Conservation (phyloP, 30 jellyfish, hydroid and myxozoan species). For the Hydractinia symbiolongicarpus region DNA sequence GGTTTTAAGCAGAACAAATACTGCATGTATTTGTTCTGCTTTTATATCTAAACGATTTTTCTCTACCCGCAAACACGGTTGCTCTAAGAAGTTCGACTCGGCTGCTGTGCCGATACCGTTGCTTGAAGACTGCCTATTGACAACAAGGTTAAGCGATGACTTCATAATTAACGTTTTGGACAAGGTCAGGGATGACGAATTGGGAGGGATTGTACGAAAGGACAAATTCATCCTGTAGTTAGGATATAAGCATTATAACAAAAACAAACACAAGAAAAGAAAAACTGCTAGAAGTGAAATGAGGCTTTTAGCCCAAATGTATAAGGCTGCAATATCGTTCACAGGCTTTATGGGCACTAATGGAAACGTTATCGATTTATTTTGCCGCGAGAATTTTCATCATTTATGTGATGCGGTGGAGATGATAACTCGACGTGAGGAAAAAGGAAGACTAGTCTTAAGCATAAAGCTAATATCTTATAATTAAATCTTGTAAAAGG, state of each 20-base stretch:
- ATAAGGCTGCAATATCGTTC: background rate
- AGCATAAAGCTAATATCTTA: background rate
- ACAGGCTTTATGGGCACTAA: background rate
- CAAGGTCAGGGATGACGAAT: conserved; percentile 4
- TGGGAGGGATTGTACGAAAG: background rate
- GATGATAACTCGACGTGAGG: background rate
- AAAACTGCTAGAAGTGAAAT: background rate
- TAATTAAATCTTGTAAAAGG: conserved; percentile 1
- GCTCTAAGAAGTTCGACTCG: background rate
- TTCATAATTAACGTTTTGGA: background rate
- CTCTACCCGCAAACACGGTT: background rate
- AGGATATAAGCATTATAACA: too few relatives aligned
- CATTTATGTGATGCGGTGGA: background rate
- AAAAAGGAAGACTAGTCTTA: background rate
- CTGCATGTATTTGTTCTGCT: conserved; percentile 7
- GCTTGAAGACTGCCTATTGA: background rate
- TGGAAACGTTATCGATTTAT: conserved; percentile 1
- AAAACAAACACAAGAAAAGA: conserved; percentile 15
- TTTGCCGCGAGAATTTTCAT: background rate
- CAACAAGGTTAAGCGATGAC: background rate
- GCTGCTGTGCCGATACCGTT: conserved; percentile 4
- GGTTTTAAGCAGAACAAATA: too few relatives aligned
- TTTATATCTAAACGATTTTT: conserved; percentile 2
- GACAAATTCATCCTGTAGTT: too few relatives aligned
- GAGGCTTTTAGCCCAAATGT: background rate